Evolutionary conservation across 1,140 invertebrate species (phyloP), one percentile per base, ranked within the genome.

Genomic region (Galendromus occidentalis): DNA sequence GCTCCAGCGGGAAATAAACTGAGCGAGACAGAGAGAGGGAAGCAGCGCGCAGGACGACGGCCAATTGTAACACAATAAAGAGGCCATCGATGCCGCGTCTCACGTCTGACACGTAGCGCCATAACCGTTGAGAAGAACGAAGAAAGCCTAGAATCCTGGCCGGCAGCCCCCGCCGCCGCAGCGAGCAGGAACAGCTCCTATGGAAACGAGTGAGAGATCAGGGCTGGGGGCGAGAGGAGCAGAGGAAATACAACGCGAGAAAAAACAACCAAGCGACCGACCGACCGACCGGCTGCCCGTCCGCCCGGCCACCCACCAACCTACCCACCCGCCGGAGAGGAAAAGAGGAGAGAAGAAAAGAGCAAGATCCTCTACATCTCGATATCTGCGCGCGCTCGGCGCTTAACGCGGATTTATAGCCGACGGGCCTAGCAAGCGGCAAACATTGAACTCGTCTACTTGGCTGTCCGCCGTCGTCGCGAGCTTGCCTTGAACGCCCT

Each of bases 21-120:
- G 51, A 59, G 33, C 4, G 14, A 59, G 51, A 59, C n/a, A 59
- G 45, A 5, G 45, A 47, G 45, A 47, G 18, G 18, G 20, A 25
- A 17, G 51, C 51, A 59, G 22, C 14, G 51, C 14, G 51, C 33
- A 25, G 20, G 45, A 47, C 45, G 45, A 33, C 14, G 51, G 51
- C 25, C 51, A 59, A 59, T 59, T 59, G 51, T 59, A 59, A 59
- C 14, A 59, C 51, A 59, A 59, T 59, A 59, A 59, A 59, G 51
- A 59, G 51, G 51, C 51, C 51, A 59, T 59, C 51, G 51, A 59
- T 59, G 51, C 51, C 51, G 51, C 51, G 51, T 25, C 51, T 59
- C 51, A 59, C 51, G 51, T 59, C 51, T 59, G 51, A 59, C 51
- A 59, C 51, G 51, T 59, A 59, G 14, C 51, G 51, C 51, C 51